Base-by-base conservation (phyloP, 2,113 vertebrate species). In the Gobius niger region DNA sequence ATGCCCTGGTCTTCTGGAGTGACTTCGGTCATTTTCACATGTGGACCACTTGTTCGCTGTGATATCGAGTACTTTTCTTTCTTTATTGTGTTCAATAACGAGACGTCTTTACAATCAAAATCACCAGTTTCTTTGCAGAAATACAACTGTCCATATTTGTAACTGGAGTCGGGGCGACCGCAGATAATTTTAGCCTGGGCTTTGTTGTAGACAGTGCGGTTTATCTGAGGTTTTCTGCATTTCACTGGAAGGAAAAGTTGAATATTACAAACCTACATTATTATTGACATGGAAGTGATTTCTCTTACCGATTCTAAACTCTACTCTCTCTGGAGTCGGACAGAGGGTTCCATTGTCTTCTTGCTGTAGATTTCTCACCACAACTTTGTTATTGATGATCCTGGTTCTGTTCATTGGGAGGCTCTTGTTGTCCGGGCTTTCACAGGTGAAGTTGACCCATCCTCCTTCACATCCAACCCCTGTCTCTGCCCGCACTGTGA, bases 191-290 rank as follows among this genome's bases (percentile, higher is more conserved):
- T 72, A 19, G 67, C 64, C 51, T 40, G 5, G 50, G 15, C 47
- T 47, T 19, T 1, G 44, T 0, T 12, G 11, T 54, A 49, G 0
- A 19, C 70, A 34, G 0, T 80, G 49, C 63, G 64, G 13, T 0
- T 4, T 0, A 51, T 0, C 6, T 0, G 40, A 7, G 68, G 77
- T 49, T 0, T 0, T 0, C 18, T 12, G n/a, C n/a, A 5, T 1
- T 49, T 0, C 0, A 4, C 79, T 80, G 56, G 0, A 64, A 60
- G 34, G 0, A 52, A 52, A 76, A 16, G 5, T 54, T 41, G n/a
- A 49, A 16, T 7, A 46, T 47, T 4, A 60, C 8, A 8, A 34
- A 34, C 3, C 24, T 34, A 34, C 24, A 34, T 34, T 34, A 44
- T 44, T 9, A n/a, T 40, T 44, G 3, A 60, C 9, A 3, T 42